Percentiles rank a stretch among this genome's conserved stretches.
These are phyloP conservation scores for Ephestia elutella DNA, from an alignment of 1,140 invertebrate genomes.

Conservation along the genomic window DNA sequence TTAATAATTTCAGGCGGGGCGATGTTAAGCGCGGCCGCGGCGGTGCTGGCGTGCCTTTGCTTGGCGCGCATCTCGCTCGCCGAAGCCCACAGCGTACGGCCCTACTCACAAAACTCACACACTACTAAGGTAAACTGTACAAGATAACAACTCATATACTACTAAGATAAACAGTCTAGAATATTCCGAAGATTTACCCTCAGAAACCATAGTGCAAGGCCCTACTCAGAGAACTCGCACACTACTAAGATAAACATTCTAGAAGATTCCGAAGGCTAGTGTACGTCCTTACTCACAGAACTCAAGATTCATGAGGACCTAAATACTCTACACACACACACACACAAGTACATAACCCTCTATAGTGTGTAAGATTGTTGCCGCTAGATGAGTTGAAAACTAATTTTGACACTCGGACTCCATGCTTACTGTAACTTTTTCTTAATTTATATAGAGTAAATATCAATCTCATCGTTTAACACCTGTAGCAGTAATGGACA, in stretches of 20 bases:
- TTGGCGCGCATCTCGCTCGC: constrained; percentile 60
- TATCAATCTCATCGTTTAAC: too few species aligned
- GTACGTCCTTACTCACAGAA: neutral
- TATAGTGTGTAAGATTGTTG: too few species aligned
- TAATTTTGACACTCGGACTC: too few species aligned
- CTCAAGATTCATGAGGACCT: neutral
- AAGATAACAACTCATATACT: constrained; percentile 36
- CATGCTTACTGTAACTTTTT: too few species aligned
- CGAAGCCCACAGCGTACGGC: constrained; percentile 43
- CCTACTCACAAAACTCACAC: constrained; percentile 39
- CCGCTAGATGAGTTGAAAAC: too few species aligned
- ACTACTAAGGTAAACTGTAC: constrained; percentile 31
- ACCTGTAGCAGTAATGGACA: too few species aligned
- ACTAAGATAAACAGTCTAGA: constrained; percentile 33
- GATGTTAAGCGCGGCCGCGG: constrained; percentile 63
- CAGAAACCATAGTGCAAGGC: constrained; percentile 35
- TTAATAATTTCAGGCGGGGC: constrained; percentile 45
- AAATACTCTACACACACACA: neutral
- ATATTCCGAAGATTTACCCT: too few species aligned
- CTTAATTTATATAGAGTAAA: too few species aligned
- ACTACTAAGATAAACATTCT: constrained; percentile 37
- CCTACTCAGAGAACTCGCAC: constrained; percentile 39
- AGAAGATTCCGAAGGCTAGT: too few species aligned
- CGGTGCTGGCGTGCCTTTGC: constrained; percentile 65
- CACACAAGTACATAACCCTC: too few species aligned